Evolutionary conservation across 2,888 invertebrate species (phyloP).

Genomic region (Eretmocerus hayati): DNA sequence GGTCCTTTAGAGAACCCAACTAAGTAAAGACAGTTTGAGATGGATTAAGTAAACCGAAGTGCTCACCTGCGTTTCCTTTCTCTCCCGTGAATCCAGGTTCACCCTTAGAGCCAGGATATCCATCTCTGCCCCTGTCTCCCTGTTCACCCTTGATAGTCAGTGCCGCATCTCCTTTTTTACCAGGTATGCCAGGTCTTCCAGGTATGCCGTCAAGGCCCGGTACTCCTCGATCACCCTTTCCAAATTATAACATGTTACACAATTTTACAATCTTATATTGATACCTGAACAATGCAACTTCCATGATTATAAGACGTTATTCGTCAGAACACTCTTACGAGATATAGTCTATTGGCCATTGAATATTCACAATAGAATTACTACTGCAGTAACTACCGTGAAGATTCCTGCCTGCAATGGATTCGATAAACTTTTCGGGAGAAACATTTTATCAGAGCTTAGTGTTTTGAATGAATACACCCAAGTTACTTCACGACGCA

Average conservation of each 20-base stretch:
- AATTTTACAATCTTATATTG: neutral
- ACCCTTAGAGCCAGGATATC: conserved; percentile 61
- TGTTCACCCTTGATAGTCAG: conserved; percentile 68
- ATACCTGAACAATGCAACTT: neutral
- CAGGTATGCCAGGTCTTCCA: conserved; percentile 64
- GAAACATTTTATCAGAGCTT: too few relatives aligned
- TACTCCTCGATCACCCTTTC: conserved; percentile 60
- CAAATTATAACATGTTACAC: too few relatives aligned
- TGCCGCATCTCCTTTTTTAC: conserved; percentile 60
- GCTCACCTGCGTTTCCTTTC: conserved; percentile 53
- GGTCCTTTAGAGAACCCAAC: too few relatives aligned
- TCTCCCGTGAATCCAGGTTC: conserved; percentile 55
- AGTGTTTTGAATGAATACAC: too few relatives aligned
- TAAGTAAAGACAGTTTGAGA: too few relatives aligned
- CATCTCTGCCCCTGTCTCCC: conserved; percentile 57
- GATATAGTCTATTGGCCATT: too few relatives aligned
- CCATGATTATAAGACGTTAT: neutral
- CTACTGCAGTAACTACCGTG: too few relatives aligned
- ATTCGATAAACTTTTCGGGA: too few relatives aligned
- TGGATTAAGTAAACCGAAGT: too few relatives aligned
- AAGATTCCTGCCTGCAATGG: too few relatives aligned
- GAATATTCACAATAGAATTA: too few relatives aligned
- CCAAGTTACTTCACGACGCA: too few relatives aligned
- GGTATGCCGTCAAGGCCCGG: conserved; percentile 65
- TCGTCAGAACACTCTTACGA: neutral